phyloP scores from a whole-genome alignment of 2,797 vertebrate species.

The Microtus obscurus region DNA sequence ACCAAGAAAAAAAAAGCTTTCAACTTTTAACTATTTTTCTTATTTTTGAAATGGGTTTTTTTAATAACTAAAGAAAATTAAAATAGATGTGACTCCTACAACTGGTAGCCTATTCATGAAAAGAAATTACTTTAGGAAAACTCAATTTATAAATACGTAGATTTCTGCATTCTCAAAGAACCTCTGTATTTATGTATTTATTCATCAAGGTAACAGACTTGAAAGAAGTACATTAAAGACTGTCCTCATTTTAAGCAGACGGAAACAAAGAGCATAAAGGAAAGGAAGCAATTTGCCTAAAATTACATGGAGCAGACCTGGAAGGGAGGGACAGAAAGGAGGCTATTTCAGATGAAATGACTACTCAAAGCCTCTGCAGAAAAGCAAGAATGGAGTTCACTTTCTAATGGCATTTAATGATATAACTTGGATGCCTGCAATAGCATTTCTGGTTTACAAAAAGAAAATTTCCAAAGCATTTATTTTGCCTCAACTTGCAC shows the following conservation, averaged over 20 bases:
- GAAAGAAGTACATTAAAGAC: constrained; percentile 65
- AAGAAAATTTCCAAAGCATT: constrained; percentile 42
- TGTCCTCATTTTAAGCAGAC: constrained; percentile 72
- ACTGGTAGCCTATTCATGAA: constrained; percentile 70
- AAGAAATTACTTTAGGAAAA: constrained; percentile 68
- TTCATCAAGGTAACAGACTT: constrained; percentile 71
- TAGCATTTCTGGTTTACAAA: constrained; percentile 33
- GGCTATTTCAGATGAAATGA: constrained; percentile 67
- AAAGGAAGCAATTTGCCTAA: constrained; percentile 75
- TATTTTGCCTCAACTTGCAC: not conserved
- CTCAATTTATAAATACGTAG: constrained; percentile 66
- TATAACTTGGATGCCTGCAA: constrained; percentile 1
- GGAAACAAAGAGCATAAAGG: constrained; percentile 63
- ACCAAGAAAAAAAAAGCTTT: constrained; percentile 71
- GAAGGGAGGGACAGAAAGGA: not conserved
- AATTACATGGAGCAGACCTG: constrained; percentile 63
- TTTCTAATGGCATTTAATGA: constrained; percentile 50
- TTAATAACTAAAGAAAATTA: constrained; percentile 77
- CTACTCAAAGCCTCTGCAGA: constrained; percentile 33
- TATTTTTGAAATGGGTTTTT: constrained; percentile 58
- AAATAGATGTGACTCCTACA: constrained; percentile 65
- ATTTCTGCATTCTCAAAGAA: constrained; percentile 73
- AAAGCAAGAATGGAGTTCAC: constrained; percentile 52
- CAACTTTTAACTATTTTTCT: constrained; percentile 70
- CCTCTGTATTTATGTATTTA: constrained; percentile 70